Evolutionary conservation across 2,797 vertebrate genomes (phyloP), one percentile per base, ranked within the genome.

Genomic region (Dendrocincla tyrannina): DNA sequence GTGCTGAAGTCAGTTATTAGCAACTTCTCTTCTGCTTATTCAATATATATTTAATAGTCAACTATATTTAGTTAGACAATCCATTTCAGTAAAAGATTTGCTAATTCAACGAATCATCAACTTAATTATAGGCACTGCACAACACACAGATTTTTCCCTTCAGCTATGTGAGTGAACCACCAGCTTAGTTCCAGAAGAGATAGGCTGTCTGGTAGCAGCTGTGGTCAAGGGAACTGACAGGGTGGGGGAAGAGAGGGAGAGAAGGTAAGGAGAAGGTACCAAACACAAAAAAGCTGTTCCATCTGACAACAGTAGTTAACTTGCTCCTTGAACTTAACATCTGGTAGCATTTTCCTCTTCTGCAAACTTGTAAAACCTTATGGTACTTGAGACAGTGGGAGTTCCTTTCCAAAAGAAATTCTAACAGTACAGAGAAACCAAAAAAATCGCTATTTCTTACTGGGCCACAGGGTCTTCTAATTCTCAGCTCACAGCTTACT

Each of bases 261-360:
- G 27, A 60, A 69, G 44, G 18, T 30, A 82, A 76, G 58, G 42
- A 76, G 63, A 89, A 76, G n/a, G 44, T 33, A 72, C 52, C 67
- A 72, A 88, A 95, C 88, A 96, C 60, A 67, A 73, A 89, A 72
- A 96, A 95, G 82, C 75, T 83, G 35, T 79, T 74, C 72, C 85
- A 82, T 92, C 86, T 95, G 94, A 97, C 93, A 96, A 94, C 83
- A 85, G 94, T 76, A 95, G 92, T 96, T 97, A 94, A 86, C 80
- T 88, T 73, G 66, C 80, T 96, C 69, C 90, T 95, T 97, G 96
- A 96, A 97, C 94, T 92, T 93, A 91, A 97, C 98, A 98, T 98
- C 97, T 98, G 97, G 97, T 92, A 97, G 94, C 95, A 95, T 96
- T 98, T 98, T 98, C 96, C 97, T 97, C 98, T 97, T 97, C 94